Percentiles rank a stretch among this genome's conserved stretches.
phyloP scores from a whole-genome alignment of 1,140 invertebrate species.

The Lordiphosa stackelbergi region DNA sequence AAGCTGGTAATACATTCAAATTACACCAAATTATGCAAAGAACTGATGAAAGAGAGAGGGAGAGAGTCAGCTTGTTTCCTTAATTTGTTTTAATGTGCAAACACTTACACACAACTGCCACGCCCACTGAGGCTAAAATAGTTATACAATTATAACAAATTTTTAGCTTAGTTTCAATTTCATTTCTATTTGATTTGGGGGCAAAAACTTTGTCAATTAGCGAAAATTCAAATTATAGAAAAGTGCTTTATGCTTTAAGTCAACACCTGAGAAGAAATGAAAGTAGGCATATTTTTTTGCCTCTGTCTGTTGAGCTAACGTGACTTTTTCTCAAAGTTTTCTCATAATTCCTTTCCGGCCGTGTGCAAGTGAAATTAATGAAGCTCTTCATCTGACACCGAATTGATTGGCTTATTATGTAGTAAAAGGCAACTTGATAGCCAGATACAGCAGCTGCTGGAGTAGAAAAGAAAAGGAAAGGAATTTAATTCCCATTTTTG shows the following conservation, averaged over 20 bases:
- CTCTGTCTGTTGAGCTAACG: conserved; percentile 35
- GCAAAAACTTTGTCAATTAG: conserved; percentile 60
- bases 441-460: conserved; percentile 4
- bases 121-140: conserved; percentile 23
- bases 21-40: conserved; percentile 36
- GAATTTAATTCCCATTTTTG: conserved; percentile 17
- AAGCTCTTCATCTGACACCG: conserved; percentile 74
- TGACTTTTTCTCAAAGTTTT: conserved; percentile 51
- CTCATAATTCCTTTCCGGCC: background rate
- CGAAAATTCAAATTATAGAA: conserved; percentile 17
- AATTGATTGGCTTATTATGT: conserved; percentile 73
- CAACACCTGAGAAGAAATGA: too few relatives aligned
- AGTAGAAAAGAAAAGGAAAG: conserved; percentile 15
- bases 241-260: conserved; percentile 7
- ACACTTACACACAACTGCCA: conserved; percentile 16
- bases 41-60: conserved; percentile 10
- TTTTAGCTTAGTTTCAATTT: conserved; percentile 44
- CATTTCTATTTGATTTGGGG: conserved; percentile 27
- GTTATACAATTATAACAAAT: conserved; percentile 63
- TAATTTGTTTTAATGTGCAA: conserved; percentile 25
- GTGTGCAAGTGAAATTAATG: conserved; percentile 63
- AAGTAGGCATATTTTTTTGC: conserved; percentile 16
- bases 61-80: conserved; percentile 34
- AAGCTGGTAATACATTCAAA: conserved; percentile 23
- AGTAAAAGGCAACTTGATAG: conserved; percentile 51